These are phyloP conservation scores for Adoxophyes honmai DNA, from an alignment of 1,140 invertebrate species.

Conservation along the genomic window DNA sequence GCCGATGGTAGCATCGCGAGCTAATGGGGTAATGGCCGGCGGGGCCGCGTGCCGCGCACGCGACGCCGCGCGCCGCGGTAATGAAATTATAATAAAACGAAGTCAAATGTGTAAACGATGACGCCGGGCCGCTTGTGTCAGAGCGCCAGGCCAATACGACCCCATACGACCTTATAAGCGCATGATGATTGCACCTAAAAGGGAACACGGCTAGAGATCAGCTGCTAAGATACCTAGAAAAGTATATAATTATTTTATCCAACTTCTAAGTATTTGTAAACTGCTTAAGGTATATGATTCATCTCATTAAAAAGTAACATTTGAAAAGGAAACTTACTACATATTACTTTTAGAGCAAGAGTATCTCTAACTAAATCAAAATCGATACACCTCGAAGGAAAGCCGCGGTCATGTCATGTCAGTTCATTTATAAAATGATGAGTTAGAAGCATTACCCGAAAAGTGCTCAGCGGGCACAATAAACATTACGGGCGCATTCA, in stretches of 20 bases:
- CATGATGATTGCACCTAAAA: too few relatives aligned
- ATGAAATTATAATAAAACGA: conserved; percentile 72
- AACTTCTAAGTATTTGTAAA: too few relatives aligned
- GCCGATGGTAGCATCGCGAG: conserved; percentile 46
- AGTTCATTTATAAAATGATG: conserved; percentile 69
- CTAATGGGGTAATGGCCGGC: conserved; percentile 63
- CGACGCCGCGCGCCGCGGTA: conserved; percentile 45
- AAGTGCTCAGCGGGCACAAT: conserved; percentile 63
- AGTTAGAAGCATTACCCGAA: conserved; percentile 58
- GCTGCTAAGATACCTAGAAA: too few relatives aligned
- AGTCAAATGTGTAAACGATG: conserved; percentile 63
- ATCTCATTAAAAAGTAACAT: too few relatives aligned
- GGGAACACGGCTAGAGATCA: not conserved
- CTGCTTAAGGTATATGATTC: too few relatives aligned
- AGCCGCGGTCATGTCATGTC: conserved; percentile 29
- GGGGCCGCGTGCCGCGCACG: conserved; percentile 42
- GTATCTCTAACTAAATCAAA: too few relatives aligned
- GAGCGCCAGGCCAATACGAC: not conserved
- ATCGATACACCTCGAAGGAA: too few relatives aligned
- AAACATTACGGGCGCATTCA: conserved; percentile 68
- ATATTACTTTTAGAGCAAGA: too few relatives aligned
- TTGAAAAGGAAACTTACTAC: too few relatives aligned
- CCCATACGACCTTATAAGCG: conserved; percentile 9
- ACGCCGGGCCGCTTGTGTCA: conserved; percentile 10
- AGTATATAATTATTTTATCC: too few relatives aligned